Evolutionary conservation across 1,140 invertebrate species (phyloP).

Genomic region (Holotrichia oblita): DNA sequence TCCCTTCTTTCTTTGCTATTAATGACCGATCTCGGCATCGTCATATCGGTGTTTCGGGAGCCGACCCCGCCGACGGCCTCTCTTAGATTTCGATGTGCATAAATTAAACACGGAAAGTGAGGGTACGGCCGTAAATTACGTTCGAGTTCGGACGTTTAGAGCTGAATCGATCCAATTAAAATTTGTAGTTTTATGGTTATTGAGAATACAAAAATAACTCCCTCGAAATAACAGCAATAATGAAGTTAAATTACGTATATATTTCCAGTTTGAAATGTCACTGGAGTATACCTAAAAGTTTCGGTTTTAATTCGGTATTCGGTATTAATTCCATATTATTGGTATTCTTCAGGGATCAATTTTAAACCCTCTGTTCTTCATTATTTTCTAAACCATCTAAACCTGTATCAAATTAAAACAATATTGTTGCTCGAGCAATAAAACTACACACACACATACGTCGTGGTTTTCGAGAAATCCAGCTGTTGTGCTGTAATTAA

Average conservation of each 20-base stretch:
- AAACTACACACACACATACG: too few species aligned
- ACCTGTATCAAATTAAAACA: too few species aligned
- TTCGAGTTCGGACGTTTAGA: not conserved
- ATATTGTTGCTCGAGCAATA: too few species aligned
- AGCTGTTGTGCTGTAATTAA: too few species aligned
- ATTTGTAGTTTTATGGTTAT: slow-evolving; percentile 18
- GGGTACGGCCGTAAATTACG: slow-evolving; percentile 25
- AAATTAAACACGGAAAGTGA: slow-evolving; percentile 34
- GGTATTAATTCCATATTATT: too few species aligned
- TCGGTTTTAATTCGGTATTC: too few species aligned
- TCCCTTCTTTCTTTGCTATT: slow-evolving; percentile 33
- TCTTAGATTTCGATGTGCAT: slow-evolving; percentile 29
- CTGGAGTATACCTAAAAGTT: too few species aligned
- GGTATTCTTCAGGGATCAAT: too few species aligned
- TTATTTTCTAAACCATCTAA: too few species aligned
- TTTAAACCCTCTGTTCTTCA: too few species aligned
- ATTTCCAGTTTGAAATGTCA: too few species aligned
- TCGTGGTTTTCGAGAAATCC: too few species aligned
- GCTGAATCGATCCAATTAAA: slow-evolving; percentile 20
- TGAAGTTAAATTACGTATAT: not conserved
- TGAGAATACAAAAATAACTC: not conserved
- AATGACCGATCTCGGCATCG: slow-evolving; percentile 35
- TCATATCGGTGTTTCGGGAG: slow-evolving; percentile 32
- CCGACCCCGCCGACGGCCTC: not conserved
- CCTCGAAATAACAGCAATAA: not conserved